phyloP scores from a whole-genome alignment of 2,113 vertebrate genomes.

The Mellivora capensis region DNA sequence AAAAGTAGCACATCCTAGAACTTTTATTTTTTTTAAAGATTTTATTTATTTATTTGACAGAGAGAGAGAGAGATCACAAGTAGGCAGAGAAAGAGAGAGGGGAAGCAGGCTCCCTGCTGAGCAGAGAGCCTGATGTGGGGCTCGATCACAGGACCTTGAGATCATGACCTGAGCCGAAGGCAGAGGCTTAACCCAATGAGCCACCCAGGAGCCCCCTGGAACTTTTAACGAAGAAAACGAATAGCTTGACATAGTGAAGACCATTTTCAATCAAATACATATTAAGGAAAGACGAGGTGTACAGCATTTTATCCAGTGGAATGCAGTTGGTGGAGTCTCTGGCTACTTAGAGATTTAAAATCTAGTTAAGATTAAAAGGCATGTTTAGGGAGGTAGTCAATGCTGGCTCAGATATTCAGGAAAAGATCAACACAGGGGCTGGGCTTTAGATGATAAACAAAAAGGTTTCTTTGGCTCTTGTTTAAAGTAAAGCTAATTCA shows the following conservation, averaged over 20 bases:
- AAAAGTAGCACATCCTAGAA: not conserved
- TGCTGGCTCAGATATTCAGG: not conserved
- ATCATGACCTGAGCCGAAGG: too few species aligned
- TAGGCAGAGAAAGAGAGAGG: too few species aligned
- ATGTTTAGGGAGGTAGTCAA: not conserved
- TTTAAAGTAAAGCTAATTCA: constrained; percentile 16
- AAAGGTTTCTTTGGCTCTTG: not conserved
- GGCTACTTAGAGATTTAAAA: not conserved
- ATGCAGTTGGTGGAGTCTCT: not conserved
- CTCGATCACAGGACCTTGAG: too few species aligned
- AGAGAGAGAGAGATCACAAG: too few species aligned
- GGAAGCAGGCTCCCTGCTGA: too few species aligned
- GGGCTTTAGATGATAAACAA: not conserved
- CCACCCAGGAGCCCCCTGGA: not conserved
- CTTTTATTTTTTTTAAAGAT: not conserved
- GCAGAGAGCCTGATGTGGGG: too few species aligned
- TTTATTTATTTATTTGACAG: too few species aligned
- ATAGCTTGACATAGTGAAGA: not conserved
- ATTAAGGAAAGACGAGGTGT: not conserved
- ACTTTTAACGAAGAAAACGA: not conserved
- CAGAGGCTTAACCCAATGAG: too few species aligned
- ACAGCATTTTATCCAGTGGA: not conserved
- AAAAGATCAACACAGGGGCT: not conserved
- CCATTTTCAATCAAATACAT: not conserved
- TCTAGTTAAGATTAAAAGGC: not conserved